Conservation (phyloP, 2,113 vertebrate species). For the Sminthopsis crassicaudata region DNA sequence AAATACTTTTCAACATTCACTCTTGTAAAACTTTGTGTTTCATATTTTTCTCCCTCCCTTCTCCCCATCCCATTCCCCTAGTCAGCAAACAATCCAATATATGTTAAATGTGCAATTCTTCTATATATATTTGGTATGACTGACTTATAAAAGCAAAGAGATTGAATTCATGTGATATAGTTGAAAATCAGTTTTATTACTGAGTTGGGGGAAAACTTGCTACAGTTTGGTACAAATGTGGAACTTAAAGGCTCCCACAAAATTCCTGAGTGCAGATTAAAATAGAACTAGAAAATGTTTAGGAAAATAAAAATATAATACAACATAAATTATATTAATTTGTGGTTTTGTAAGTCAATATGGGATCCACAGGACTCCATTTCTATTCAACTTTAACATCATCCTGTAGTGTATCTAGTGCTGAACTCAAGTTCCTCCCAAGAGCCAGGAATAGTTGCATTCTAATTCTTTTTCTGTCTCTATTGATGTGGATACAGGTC, state of each 20-base stretch:
- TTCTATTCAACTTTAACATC: not conserved
- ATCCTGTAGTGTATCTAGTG: not conserved
- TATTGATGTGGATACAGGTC: not conserved
- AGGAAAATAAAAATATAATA: not conserved
- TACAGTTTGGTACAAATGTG: not conserved
- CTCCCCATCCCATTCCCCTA: too few relatives aligned
- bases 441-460: not conserved
- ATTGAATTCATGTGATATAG: not conserved
- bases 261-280: not conserved
- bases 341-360: not conserved
- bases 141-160: not conserved
- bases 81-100: too few relatives aligned
- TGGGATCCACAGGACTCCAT: not conserved
- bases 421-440: not conserved
- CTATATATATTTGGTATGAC: not conserved
- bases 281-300: not conserved
- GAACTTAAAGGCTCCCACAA: not conserved
- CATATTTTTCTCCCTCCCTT: too few relatives aligned
- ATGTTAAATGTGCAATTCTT: too few relatives aligned
- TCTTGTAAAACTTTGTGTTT: too few relatives aligned
- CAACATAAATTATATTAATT: not conserved
- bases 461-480: not conserved
- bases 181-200: not conserved
- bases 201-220: not conserved
- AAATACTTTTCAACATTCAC: too few relatives aligned